Evolutionary conservation across 92 coral and sea anemone genomes (phyloP).

Genomic region (Zoanthus sansibaricus): DNA sequence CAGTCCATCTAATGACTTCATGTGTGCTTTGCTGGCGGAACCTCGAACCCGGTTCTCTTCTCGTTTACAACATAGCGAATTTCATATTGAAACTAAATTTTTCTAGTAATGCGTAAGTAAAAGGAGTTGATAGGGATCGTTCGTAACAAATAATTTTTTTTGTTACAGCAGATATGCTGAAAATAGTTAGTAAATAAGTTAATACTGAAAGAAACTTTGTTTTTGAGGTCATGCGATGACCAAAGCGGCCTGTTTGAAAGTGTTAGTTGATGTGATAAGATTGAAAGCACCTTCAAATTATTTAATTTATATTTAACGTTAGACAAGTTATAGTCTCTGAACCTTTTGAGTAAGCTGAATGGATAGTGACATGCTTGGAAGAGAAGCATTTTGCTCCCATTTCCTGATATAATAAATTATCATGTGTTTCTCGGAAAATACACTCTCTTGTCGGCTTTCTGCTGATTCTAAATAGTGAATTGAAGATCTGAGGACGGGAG

Average conservation of each 20-base stretch:
- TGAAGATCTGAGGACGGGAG: too few relatives aligned
- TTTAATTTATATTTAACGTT: conserved; percentile 1
- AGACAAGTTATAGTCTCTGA: not conserved
- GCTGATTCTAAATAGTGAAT: too few relatives aligned
- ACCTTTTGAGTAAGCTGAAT: not conserved
- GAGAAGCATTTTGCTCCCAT: not conserved
- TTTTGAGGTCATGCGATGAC: conserved; percentile 16
- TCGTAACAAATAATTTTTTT: not conserved
- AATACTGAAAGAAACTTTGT: not conserved
- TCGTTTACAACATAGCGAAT: too few relatives aligned
- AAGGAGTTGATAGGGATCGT: not conserved
- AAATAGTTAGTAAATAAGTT: not conserved
- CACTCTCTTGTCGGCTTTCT: too few relatives aligned
- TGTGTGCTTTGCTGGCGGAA: too few relatives aligned
- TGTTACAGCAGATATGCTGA: not conserved
- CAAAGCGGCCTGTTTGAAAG: not conserved
- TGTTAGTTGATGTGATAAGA: not conserved
- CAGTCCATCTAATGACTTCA: too few relatives aligned
- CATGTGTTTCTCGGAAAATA: too few relatives aligned
- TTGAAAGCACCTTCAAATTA: not conserved
- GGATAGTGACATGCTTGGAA: not conserved
- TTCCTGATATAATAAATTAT: not conserved
- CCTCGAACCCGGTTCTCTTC: too few relatives aligned
- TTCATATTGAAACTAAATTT: too few relatives aligned
- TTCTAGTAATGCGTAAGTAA: not conserved